These are phyloP conservation scores for Acipenser oxyrinchus DNA, from an alignment of 2,797 vertebrate genomes.

Conservation along the genomic window DNA sequence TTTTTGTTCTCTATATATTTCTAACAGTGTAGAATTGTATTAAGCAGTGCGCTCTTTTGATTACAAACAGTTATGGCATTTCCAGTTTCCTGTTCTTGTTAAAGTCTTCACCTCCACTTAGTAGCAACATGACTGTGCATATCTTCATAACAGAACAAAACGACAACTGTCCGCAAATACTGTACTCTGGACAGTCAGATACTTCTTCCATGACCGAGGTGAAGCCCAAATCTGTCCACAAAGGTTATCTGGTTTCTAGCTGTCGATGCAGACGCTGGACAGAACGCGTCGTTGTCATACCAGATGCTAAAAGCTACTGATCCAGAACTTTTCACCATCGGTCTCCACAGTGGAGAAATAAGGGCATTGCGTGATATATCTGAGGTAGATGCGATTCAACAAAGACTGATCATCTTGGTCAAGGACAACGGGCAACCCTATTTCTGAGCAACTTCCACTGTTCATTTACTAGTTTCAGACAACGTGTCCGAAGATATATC, in stretches of 20 bases:
- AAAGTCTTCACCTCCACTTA: conserved; percentile 44
- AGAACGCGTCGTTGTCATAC: conserved; percentile 38
- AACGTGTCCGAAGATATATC: conserved; percentile 24
- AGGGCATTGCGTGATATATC: conserved; percentile 20
- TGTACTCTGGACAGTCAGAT: conserved; percentile 36
- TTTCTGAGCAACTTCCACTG: conserved; percentile 20
- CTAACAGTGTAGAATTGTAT: too few species aligned
- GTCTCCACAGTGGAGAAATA: conserved; percentile 27
- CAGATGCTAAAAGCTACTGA: conserved; percentile 31
- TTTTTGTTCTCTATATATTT: too few species aligned
- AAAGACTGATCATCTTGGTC: conserved; percentile 22
- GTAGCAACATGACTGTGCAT: conserved; percentile 34
- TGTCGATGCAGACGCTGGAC: conserved; percentile 39
- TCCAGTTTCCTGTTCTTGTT: conserved; percentile 39
- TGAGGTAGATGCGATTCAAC: conserved; percentile 20
- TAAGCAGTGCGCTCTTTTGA: conserved; percentile 31
- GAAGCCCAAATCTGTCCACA: conserved; percentile 36
- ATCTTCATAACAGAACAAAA: conserved; percentile 52
- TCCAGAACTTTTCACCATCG: conserved; percentile 20
- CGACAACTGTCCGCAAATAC: conserved; percentile 52
- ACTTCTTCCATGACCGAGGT: conserved; percentile 29
- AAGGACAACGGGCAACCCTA: conserved; percentile 26
- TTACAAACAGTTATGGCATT: conserved; percentile 43
- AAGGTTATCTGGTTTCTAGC: conserved; percentile 45
- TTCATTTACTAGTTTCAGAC: conserved; percentile 24